These are phyloP conservation scores for Ictalurus punctatus DNA, from an alignment of 2,113 vertebrate species.

Conservation along the genomic window DNA sequence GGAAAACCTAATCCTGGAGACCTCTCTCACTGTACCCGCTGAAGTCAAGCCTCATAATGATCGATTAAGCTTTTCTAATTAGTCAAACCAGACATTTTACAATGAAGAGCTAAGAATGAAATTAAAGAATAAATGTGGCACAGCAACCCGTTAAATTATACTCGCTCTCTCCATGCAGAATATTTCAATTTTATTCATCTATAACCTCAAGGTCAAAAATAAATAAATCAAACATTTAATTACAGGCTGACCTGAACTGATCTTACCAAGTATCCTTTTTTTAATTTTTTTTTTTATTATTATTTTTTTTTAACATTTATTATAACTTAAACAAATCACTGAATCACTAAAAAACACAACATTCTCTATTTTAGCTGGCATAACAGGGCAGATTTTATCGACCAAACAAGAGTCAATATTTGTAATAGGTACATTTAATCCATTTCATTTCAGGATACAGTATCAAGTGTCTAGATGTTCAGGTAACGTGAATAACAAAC, in stretches of 20 bases:
- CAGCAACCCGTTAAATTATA: not conserved
- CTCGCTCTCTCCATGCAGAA: not conserved
- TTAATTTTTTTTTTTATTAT: no score
- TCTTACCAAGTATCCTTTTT: not conserved
- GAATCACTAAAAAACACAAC: not conserved
- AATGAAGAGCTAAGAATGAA: not conserved
- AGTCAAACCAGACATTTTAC: constrained; percentile 1
- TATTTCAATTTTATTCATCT: not conserved
- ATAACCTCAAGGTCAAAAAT: not conserved
- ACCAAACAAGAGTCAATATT: not conserved
- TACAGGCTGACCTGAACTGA: not conserved
- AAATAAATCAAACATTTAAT: not conserved
- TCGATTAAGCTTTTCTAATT: not conserved
- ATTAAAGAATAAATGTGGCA: not conserved
- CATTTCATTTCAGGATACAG: not conserved
- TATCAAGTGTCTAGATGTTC: not conserved
- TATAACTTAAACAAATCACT: no score
- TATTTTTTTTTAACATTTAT: no score
- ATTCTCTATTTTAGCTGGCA: not conserved
- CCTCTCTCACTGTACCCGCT: not conserved
- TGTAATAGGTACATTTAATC: not conserved
- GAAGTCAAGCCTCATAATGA: not conserved
- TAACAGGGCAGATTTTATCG: not conserved
- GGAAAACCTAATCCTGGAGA: not conserved
- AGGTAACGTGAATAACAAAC: not conserved